These are phyloP conservation scores for Catocala nupta DNA, from an alignment of 2,888 invertebrate species.

Conservation along the genomic window DNA sequence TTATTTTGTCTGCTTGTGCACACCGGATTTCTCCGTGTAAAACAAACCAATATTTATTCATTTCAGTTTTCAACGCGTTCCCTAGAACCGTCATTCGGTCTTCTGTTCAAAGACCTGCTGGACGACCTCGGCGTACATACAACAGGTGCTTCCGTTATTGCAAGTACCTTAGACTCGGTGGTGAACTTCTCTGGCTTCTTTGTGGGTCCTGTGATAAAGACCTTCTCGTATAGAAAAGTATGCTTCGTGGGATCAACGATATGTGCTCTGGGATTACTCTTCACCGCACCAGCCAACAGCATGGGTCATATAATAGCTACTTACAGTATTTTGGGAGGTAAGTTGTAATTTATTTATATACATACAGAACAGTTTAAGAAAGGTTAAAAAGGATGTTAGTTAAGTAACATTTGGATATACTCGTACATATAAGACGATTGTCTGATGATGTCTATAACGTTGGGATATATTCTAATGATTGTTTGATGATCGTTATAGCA, in stretches of 20 bases:
- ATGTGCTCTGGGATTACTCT: conserved; percentile 89
- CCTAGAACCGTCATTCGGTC: conserved; percentile 93
- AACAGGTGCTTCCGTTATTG: conserved; percentile 91
- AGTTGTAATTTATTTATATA: conserved; percentile 54
- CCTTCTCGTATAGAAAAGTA: conserved; percentile 91
- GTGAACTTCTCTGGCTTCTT: conserved; percentile 93
- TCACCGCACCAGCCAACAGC: conserved; percentile 90
- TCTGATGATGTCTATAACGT: too few species aligned
- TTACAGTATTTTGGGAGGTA: conserved; percentile 92
- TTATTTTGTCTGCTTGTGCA: too few species aligned
- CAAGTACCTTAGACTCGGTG: conserved; percentile 92
- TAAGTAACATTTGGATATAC: too few species aligned
- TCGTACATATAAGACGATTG: too few species aligned
- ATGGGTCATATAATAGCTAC: conserved; percentile 91
- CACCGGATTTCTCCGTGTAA: too few species aligned
- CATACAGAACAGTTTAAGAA: too few species aligned
- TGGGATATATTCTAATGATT: too few species aligned
- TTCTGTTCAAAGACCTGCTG: conserved; percentile 92
- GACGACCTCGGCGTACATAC: conserved; percentile 90
- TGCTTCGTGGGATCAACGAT: conserved; percentile 90
- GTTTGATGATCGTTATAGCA: too few species aligned
- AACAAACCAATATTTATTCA: conserved; percentile 16
- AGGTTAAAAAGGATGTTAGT: too few species aligned
- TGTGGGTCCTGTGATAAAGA: conserved; percentile 92
- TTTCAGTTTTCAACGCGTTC: conserved; percentile 93